These are phyloP conservation scores for Bubo scandiacus DNA, from an alignment of 2,113 vertebrate species.

Conservation along the genomic window DNA sequence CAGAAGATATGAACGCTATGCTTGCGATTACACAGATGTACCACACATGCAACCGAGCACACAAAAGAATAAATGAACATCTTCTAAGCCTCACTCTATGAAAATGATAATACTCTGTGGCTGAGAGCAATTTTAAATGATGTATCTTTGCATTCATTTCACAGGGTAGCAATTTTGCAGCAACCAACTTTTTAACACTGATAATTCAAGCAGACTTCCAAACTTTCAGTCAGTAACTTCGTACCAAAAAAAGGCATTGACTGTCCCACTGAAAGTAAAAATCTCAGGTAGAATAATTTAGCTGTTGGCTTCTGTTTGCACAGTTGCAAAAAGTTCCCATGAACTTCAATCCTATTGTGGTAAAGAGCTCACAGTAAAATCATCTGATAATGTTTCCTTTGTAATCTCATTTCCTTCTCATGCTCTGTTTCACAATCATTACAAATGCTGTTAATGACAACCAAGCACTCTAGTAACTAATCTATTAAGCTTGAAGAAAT, in stretches of 20 bases:
- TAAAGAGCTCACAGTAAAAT: neutral
- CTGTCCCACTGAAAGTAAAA: neutral
- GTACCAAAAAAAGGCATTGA: neutral
- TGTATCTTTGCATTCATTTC: neutral
- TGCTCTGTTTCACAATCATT: neutral
- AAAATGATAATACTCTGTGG: neutral
- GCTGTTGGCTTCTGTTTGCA: neutral
- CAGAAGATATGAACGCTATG: neutral
- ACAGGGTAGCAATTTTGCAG: neutral
- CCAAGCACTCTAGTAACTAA: neutral
- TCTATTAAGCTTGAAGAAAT: neutral
- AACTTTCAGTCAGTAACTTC: neutral
- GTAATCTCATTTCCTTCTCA: neutral
- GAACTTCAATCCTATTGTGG: neutral
- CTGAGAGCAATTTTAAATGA: neutral
- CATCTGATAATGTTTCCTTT: neutral
- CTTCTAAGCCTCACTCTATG: neutral
- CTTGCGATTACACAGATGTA: neutral
- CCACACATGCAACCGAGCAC: rapidly evolving
- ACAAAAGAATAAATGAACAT: neutral
- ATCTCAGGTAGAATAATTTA: neutral
- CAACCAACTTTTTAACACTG: neutral
- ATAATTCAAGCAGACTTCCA: neutral
- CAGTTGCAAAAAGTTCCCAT: neutral
- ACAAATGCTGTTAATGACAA: neutral